Base-by-base conservation (phyloP, 2,888 invertebrate species). In the Amblyjoppa proteus region DNA sequence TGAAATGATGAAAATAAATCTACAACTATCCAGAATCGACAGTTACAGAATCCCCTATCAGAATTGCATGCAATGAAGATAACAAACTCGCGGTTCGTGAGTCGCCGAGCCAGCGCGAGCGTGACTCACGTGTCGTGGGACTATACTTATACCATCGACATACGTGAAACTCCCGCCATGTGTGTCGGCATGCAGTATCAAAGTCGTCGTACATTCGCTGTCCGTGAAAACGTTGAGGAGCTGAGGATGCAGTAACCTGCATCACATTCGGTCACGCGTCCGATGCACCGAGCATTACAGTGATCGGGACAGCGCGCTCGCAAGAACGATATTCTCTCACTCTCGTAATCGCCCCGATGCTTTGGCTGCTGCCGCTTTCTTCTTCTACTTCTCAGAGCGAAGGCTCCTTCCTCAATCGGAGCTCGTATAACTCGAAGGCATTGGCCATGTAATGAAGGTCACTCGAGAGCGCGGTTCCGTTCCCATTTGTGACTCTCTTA, bases 391-490 rank as follows among this genome's bases (percentile, higher is more conserved):
- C 68, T 20, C 28, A 51, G 51, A 28, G 13, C 20, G 6, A 34
- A 53, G 4, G 6, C 25, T 16, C 34, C 70, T 53, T 68, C 28
- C 56, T 83, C 71, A 75, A 41, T 71, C 77, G 76, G 61, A 49
- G 75, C 84, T 58, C 61, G 51, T 41, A 49, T 75, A 77, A 69
- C 84, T 83, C 41, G 66, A 77, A 87, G 85, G 78, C 86, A 86
- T 88, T 83, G 85, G 85, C 85, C 83, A 81, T 76, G 85, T 87
- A 87, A 89, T 75, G 87, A 88, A 89, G 84, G 83, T 83, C 88
- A 87, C 77, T 85, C 70, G 70, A 70, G 86, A 87, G 77, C 85
- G 76, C 77, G 79, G 85, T 88, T 89, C 89, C 87, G 89, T 86
- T 88, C 88, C 74, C 81, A 86, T 89, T 89, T 88, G 87, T 81